Evolutionary conservation across 1,140 invertebrate genomes (phyloP), one percentile per base, ranked within the genome.

Genomic region (Leptoteleia sp.): DNA sequence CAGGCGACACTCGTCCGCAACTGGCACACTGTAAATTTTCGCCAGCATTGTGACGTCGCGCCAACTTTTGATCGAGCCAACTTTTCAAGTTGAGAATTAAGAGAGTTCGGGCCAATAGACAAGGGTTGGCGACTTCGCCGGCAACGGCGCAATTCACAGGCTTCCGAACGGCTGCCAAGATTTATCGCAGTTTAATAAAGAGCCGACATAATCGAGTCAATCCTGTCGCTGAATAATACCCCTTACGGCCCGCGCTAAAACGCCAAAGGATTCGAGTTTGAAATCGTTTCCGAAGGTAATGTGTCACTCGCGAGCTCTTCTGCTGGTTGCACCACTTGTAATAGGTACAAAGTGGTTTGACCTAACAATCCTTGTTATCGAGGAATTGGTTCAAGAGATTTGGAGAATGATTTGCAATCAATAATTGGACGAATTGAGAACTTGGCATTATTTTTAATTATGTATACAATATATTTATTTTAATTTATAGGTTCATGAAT

Each of bases 1-100:
- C 29, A 1, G 2, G 22, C 42, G 16, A n/a, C 27, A 43, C 40
- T 42, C 48, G 6, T 52, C 62, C 12, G 12, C 27, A 65, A 54
- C 25, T 25, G 48, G 62, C 3, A 48, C 40, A 47, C 50, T 19
- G 29, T 68, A 68, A 68, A 68, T 68, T 68, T 57, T 57, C 7
- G n/a, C 9, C 35, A 27, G 50, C 1, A 33, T 22, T 22, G 2
- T 2, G 47, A 3, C 43, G 8, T 47, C 13, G 22, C 29, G 22
- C 38, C 2, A 37, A 43, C 19, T 25, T 31, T 19, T 7, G 17
- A 62, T 45, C 31, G 55, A n/a, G 6, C 17, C 1, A 35, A 35
- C 29, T 61, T 45, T 19, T 29, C 40, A 33, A 8, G 25, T 17
- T 1, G 1, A 37, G 17, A 54, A 25, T 52, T 35, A 52, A 38